Base-by-base conservation (phyloP, 2,113 vertebrate genomes). In the Dermatemys mawii region DNA sequence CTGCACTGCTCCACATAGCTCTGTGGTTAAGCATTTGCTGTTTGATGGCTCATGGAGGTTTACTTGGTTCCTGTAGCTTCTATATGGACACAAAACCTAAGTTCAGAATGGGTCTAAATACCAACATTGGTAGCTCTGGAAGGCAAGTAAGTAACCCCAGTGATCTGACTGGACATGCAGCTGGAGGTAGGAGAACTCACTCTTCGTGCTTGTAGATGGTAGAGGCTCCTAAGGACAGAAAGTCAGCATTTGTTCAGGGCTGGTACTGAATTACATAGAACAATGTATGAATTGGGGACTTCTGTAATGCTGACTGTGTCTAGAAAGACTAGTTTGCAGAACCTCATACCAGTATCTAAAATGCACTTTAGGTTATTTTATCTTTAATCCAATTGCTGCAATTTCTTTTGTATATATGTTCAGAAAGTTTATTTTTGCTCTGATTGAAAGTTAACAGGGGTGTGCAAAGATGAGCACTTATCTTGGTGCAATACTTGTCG, bases 301-400 rank as follows among this genome's bases (percentile, higher is more conserved):
- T 95, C 92, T 94, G 87, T 95, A 87, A 96, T 87, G 96, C 95
- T 97, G 93, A 95, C 96, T 97, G 97, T 97, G 97, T 96, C 97
- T 97, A 93, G 93, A 95, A 95, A 96, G 96, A 97, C 94, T 87
- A 97, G 96, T 97, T 97, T 2, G 90, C 97, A 97, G 97, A 98
- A 98, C 98, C 98, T 98, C 98, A 97, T 97, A 95, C 97, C 95
- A 97, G 96, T 98, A 97, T 98, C 95, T 97, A 96, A 98, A 98
- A 98, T 98, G 98, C 98, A 98, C 98, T 98, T 98, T 98, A 98
- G 98, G 97, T 98, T 98, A 98, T 98, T 98, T 98, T 98, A 90
- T 98, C 98, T 98, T 98, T 98, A 98, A 98, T 97, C 97, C 97
- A 78, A 97, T 98, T 98, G 98, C 98, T 98, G 98, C 98, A 98